Percentiles rank a stretch among this genome's conserved stretches.
Evolutionary conservation across 2,797 vertebrate genomes (phyloP).

Genomic region (Dermochelys coriacea): DNA sequence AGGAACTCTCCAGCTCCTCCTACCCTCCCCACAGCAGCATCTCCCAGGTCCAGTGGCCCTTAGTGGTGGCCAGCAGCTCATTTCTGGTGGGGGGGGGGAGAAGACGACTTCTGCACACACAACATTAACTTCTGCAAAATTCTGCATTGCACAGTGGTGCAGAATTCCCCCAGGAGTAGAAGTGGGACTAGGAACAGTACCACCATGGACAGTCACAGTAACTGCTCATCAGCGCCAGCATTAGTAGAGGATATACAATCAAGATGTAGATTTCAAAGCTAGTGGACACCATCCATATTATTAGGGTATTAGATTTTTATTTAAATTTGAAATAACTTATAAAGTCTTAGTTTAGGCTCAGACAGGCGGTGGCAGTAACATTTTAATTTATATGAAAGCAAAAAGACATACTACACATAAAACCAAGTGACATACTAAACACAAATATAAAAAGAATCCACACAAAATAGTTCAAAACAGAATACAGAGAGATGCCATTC

Average conservation of each 20-base stretch:
- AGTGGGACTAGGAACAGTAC: background rate
- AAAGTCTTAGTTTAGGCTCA: background rate
- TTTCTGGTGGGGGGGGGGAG: too few species aligned
- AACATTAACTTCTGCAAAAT: too few species aligned
- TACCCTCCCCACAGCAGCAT: too few species aligned
- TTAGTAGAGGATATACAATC: background rate
- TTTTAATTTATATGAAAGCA: background rate
- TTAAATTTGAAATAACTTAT: background rate
- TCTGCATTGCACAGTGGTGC: too few species aligned
- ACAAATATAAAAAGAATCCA: background rate
- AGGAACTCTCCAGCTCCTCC: too few species aligned
- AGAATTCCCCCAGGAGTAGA: too few species aligned
- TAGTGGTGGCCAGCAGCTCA: too few species aligned
- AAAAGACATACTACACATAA: background rate
- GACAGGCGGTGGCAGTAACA: background rate
- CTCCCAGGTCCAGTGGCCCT: too few species aligned
- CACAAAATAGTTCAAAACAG: background rate
- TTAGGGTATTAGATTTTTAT: background rate
- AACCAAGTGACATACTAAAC: background rate
- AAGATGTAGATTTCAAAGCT: background rate
- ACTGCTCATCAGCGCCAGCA: background rate
- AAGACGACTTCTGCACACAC: too few species aligned
- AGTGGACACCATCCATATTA: accelerated
- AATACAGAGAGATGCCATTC: background rate
- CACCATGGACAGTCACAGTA: background rate